A percentile compares a stretch with the other conserved stretches of the same genome.
These are phyloP conservation scores for Bombus sylvicola DNA, from an alignment of 1,140 invertebrate species.

Conservation along the genomic window DNA sequence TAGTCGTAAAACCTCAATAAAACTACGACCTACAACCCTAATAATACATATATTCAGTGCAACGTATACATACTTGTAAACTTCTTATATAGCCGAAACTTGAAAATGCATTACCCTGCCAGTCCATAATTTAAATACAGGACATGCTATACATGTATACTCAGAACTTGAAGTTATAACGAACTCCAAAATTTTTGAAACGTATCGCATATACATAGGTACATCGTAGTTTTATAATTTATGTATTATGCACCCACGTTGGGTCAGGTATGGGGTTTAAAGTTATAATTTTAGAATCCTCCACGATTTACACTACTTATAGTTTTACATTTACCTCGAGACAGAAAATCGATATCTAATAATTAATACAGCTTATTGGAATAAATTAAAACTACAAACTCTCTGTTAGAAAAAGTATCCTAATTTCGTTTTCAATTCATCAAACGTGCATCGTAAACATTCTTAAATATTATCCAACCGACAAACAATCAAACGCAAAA, in stretches of 20 bases:
- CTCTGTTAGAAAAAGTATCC: background rate
- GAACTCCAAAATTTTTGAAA: too few species aligned
- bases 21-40: background rate
- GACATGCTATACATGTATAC: too few species aligned
- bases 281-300: background rate
- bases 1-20: slow-evolving; percentile 1
- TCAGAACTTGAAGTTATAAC: too few species aligned
- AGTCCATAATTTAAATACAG: too few species aligned
- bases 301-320: background rate
- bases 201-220: background rate
- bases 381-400: background rate
- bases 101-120: background rate
- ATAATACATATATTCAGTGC: background rate
- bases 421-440: background rate
- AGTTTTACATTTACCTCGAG: background rate
- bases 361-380: background rate
- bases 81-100: background rate
- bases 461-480: background rate
- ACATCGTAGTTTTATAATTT: background rate
- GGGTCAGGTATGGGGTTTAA: background rate
- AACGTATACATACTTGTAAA: background rate
- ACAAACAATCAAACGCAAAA: background rate
- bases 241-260: background rate
- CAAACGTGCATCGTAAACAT: too few species aligned
- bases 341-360: background rate